phyloP scores from a whole-genome alignment of 2,888 invertebrate species.

The Ochropacha duplaris region DNA sequence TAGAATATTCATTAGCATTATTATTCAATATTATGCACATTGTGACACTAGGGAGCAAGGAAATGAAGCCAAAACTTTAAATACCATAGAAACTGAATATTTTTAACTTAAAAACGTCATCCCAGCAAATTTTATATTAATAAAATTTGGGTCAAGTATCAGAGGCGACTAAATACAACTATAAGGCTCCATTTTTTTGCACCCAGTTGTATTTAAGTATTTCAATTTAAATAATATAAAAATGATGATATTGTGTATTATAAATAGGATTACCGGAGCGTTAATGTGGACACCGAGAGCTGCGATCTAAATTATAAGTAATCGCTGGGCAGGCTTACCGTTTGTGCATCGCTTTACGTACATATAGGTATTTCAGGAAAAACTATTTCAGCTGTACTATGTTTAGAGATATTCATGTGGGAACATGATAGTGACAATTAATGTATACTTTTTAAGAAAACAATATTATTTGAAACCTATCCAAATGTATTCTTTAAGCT shows the following conservation, averaged over 20 bases:
- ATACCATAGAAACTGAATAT: neutral
- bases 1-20: neutral
- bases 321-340: slow-evolving; percentile 27
- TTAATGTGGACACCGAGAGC: slow-evolving; percentile 17
- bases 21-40: neutral
- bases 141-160: neutral
- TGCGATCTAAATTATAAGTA: slow-evolving; percentile 12
- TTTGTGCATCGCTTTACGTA: slow-evolving; percentile 9
- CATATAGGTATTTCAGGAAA: slow-evolving; percentile 15
- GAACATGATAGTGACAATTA: neutral
- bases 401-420: neutral
- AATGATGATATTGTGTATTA: neutral
- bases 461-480: neutral
- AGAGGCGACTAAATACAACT: neutral
- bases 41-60: neutral
- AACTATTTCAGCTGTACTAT: slow-evolving; percentile 7
- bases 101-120: neutral
- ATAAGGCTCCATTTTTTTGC: neutral
- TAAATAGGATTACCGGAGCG: neutral
- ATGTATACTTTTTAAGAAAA: neutral
- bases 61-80: neutral
- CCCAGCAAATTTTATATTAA: neutral
- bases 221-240: neutral
- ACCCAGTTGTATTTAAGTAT: neutral
- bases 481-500: neutral